Evolutionary conservation across 2,113 vertebrate genomes (phyloP).

Genomic region (Tragelaphus scriptus): DNA sequence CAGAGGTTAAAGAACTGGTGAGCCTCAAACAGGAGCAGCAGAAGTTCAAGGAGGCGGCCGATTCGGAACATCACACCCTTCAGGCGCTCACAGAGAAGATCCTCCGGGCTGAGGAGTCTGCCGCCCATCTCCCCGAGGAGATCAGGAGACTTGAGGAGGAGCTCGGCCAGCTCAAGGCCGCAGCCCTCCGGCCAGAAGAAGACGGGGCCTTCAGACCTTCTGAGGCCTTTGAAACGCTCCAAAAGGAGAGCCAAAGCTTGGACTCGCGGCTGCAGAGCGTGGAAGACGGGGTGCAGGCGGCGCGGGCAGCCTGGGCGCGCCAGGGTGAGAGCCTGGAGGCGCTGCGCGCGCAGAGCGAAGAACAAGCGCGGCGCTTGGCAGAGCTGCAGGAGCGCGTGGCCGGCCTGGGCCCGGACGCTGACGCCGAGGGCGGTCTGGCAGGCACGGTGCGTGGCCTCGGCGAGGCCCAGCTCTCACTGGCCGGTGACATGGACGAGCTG

Average conservation of each 20-base stretch:
- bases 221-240: conserved; percentile 69
- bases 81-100: conserved; percentile 84
- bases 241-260: conserved; percentile 76
- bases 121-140: conserved; percentile 78
- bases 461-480: conserved; percentile 78
- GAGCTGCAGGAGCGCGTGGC: conserved; percentile 68
- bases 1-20: conserved; percentile 89
- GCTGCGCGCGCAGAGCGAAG: conserved; percentile 78
- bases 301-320: conserved; percentile 58
- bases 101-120: conserved; percentile 73
- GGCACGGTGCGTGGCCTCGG: conserved; percentile 69
- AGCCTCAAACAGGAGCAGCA: conserved; percentile 89
- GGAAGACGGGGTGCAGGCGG: conserved; percentile 78
- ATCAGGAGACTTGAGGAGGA: conserved; percentile 77
- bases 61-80: conserved; percentile 80
- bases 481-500: conserved; percentile 72
- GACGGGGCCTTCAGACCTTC: conserved; percentile 46
- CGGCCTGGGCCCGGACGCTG: conserved; percentile 24
- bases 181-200: conserved; percentile 71
- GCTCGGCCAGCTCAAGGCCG: conserved; percentile 70
- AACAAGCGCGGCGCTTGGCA: conserved; percentile 77
- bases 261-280: conserved; percentile 80
- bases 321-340: conserved; percentile 78
- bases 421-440: conserved; percentile 63
- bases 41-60: conserved; percentile 82